Percentiles rank a stretch among this genome's conserved stretches.
Evolutionary conservation across 1,140 invertebrate species (phyloP).

Genomic region (Heliconius himera): DNA sequence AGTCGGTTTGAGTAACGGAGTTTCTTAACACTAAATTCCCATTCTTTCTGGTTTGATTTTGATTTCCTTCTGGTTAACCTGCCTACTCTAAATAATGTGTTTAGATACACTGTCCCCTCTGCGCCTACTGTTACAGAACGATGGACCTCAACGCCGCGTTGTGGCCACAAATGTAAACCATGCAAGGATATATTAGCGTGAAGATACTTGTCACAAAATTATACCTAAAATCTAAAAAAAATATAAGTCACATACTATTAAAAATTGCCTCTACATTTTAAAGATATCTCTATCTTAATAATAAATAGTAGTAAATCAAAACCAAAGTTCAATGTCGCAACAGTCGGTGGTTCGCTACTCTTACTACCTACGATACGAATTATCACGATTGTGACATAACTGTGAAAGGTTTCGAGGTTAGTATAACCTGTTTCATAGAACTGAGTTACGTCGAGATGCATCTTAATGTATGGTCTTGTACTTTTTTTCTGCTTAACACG

Average conservation of each 20-base stretch:
- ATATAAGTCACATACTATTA: not conserved
- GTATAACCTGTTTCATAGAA: slow-evolving; percentile 18
- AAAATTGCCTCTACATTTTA: not conserved
- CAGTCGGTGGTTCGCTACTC: not conserved
- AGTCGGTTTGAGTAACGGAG: no score
- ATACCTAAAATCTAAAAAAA: not conserved
- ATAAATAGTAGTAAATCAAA: not conserved
- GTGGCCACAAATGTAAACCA: no score
- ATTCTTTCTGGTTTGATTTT: no score
- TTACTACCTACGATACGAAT: not conserved
- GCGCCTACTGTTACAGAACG: no score
- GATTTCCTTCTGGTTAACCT: no score
- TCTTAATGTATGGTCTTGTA: no score
- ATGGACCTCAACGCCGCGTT: no score
- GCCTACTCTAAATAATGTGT: no score
- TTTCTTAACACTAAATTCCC: no score
- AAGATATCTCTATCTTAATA: not conserved
- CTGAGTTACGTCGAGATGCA: not conserved
- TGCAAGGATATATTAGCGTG: no score
- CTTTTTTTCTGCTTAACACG: no score
- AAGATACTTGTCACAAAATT: not conserved
- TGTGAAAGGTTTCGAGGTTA: slow-evolving; percentile 40
- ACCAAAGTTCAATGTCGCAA: slow-evolving; percentile 39
- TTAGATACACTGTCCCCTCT: no score
- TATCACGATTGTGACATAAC: slow-evolving; percentile 29